Evolutionary conservation across 2,113 vertebrate genomes (phyloP).

Genomic region (Gopherus flavomarginatus): DNA sequence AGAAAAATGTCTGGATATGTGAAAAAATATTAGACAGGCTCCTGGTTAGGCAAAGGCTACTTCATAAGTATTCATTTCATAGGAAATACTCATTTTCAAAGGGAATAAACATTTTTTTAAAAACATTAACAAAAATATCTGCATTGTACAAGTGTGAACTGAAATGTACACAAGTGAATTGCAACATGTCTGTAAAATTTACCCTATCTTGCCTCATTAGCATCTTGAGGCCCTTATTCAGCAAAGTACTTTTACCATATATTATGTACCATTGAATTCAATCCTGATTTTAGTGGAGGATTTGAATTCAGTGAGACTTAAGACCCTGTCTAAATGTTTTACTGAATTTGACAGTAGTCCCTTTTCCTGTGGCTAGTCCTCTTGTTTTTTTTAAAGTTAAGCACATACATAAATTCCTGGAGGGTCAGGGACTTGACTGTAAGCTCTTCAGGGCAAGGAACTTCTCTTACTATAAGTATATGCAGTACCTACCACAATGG

Average conservation of each 20-base stretch:
- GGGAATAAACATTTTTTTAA: not conserved
- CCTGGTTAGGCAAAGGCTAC: not conserved
- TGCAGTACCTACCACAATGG: not conserved
- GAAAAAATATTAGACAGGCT: not conserved
- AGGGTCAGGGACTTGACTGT: not conserved
- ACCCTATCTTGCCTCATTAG: not conserved
- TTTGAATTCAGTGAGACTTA: not conserved
- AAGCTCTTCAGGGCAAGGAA: not conserved
- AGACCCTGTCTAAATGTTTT: not conserved
- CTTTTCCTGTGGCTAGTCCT: not conserved
- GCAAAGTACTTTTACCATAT: not conserved
- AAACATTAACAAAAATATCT: not conserved
- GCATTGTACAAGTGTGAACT: not conserved
- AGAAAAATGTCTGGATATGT: not conserved
- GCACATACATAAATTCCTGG: not conserved
- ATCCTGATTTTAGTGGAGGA: not conserved
- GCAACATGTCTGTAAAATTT: not conserved
- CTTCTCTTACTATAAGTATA: not conserved
- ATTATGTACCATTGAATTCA: not conserved
- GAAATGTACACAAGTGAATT: not conserved
- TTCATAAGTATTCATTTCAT: not conserved
- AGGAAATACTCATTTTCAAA: not conserved
- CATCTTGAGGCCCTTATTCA: not conserved
- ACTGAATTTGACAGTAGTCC: not conserved
- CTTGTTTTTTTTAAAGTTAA: not conserved